Conservation (phyloP, 2,113 vertebrate species). For the Sylvilagus bachmani region DNA sequence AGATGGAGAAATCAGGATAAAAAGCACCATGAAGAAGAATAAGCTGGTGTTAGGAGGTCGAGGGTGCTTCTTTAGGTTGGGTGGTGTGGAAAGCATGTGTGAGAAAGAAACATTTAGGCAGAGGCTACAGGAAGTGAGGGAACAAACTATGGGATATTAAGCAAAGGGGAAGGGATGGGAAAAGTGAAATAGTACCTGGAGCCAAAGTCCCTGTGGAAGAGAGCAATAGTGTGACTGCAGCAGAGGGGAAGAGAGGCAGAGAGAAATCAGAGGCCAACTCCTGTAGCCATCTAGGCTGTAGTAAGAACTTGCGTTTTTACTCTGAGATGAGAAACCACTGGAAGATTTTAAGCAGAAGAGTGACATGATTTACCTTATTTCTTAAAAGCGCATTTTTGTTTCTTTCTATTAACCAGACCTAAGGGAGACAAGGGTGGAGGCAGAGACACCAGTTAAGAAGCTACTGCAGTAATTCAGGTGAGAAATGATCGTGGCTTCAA, state of each 20-base stretch:
- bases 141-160: not conserved
- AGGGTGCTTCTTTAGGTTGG: not conserved
- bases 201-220: too few relatives aligned
- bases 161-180: too few relatives aligned
- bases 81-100: not conserved
- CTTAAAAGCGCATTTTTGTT: not conserved
- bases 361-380: not conserved
- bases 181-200: not conserved
- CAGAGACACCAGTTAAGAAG: not conserved
- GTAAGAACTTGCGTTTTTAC: not conserved
- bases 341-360: conserved; percentile 25
- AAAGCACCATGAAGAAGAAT: not conserved
- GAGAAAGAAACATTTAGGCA: not conserved
- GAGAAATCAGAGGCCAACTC: not conserved
- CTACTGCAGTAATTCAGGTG: not conserved
- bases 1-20: not conserved
- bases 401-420: not conserved
- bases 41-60: not conserved
- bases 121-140: not conserved
- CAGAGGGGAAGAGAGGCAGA: not conserved
- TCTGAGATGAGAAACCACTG: not conserved
- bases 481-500: not conserved
- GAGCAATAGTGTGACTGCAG: not conserved
- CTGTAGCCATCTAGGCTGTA: not conserved
- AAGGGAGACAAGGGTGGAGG: not conserved